A percentile compares a stretch with the other conserved stretches of the same genome.
Evolutionary conservation across 2,888 invertebrate genomes (phyloP).

Genomic region (Julus scanicus): DNA sequence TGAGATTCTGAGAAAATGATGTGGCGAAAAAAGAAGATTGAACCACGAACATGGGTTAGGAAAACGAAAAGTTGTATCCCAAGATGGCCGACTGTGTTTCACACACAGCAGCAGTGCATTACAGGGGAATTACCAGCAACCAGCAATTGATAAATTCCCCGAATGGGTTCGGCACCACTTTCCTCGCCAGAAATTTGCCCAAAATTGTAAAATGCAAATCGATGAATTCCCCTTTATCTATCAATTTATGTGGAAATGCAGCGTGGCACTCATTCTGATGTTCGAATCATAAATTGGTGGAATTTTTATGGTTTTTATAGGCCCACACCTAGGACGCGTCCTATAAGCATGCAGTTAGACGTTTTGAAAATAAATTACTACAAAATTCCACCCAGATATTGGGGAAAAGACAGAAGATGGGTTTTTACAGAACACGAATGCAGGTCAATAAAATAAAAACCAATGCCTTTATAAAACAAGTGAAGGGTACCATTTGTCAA

Average conservation of each 20-base stretch:
- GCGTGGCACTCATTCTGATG: slow-evolving; percentile 1
- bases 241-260: not conserved
- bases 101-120: too few relatives aligned
- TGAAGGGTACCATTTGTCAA: not conserved
- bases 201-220: not conserved
- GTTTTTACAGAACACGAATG: slow-evolving; percentile 2
- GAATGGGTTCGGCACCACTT: not conserved
- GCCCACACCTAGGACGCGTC: not conserved
- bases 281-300: not conserved
- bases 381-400: slow-evolving; percentile 4
- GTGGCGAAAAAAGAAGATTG: too few relatives aligned
- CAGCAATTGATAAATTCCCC: not conserved
- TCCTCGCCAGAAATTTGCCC: not conserved
- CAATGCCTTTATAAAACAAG: not conserved
- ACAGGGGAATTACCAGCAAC: too few relatives aligned
- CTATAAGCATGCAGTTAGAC: not conserved
- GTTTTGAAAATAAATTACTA: slow-evolving; percentile 15
- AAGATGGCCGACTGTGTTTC: too few relatives aligned
- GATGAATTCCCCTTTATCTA: not conserved
- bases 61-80: too few relatives aligned
- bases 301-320: slow-evolving; percentile 41
- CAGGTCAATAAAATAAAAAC: slow-evolving; percentile 27
- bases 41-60: too few relatives aligned
- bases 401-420: not conserved
- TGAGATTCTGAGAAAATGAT: too few relatives aligned